Base-by-base conservation (phyloP, 2,888 invertebrate genomes). In the Drosophila meridionalis region DNA sequence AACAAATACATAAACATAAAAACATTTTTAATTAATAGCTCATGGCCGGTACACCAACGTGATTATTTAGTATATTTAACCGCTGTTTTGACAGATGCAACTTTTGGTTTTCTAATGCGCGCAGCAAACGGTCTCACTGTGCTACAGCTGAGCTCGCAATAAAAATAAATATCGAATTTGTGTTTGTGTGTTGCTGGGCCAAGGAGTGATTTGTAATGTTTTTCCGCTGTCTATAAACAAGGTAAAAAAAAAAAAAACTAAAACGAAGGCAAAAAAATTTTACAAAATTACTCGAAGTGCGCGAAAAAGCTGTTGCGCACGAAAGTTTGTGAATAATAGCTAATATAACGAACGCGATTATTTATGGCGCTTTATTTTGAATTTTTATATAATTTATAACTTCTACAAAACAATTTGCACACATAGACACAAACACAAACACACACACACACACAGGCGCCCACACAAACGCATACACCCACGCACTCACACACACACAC, bases 151-250 rank as follows among this genome's bases (percentile, higher is more conserved):
- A 79, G 76, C 60, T 58, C n/a, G 57, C 63, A 66, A 75, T 75
- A 75, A 75, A 77, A 77, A 77, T 77, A 77, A 77, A 80, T 66
- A 66, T 80, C 76, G 63, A 61, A 69, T 69, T 75, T 62, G 76
- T 80, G 77, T 80, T 80, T 69, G 69, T 63, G 69, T 69, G 75
- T 20, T 58, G 32, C 50, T 52, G 47, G 45, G 42, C 43, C 53
- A 40, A 75, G 48, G 61, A 60, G 69, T 66, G 65, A 45, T 60
- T 60, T 75, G 69, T 79, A 36, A 75, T 79, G 80, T 42, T 58
- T 57, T 50, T 59, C 28, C 34, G 69, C 40, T 52, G 45, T 42
- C 40, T 40, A 55, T 53, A 28, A 65, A 77, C 43, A 69, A 75
- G 76, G 76, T 76, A 45, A 76, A 38, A 60, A 45, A 20, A 57